Evolutionary conservation across 2,113 vertebrate species (phyloP), one percentile per base, ranked within the genome.

Genomic region (Orthochromis malagaraziensis): DNA sequence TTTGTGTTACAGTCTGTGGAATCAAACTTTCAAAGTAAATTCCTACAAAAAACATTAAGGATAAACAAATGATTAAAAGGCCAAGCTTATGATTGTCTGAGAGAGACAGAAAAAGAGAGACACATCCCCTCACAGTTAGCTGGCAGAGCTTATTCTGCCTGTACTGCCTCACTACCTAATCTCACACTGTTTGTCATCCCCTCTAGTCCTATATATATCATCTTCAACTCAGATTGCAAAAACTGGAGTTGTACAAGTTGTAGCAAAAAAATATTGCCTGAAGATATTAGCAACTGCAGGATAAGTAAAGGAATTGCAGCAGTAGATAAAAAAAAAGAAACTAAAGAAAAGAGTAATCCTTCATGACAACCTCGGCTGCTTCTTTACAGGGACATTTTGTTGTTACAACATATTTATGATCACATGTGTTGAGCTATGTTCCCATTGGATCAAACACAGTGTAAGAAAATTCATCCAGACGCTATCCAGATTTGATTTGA

Each of bases 1-100:
- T 92, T 88, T 91, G 89, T 77, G 58, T 82, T 88, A 83, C 83
- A 92, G 82, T 88, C 40, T 26, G 85, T 33, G 49, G 80, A 84
- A 92, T 94, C 91, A 89, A 90, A 89, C 89, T 83, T 90, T 90
- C 91, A 94, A 93, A 91, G 79, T 82, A 91, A 94, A 92, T 87
- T 91, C 89, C 86, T 55, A 82, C 16, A 82, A 90, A 55, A 89
- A 93, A 89, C 90, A 88, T 87, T 12, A 82, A 91, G 89, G 83
- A 90, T 90, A 90, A 92, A 87, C 90, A 91, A 93, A 82, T 83
- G 81, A 90, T 93, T 92, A 87, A 65, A 90, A 81, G 84, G 68
- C 86, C 85, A 83, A 83, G 88, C 84, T 88, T 90, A 57, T 86
- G 82, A 90, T 88, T 91, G 88, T 91, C 77, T 87, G 73, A 38